Percentiles rank a stretch among this genome's conserved stretches.
Conservation (phyloP, 1,140 invertebrate genomes). For the Hyles euphorbiae region DNA sequence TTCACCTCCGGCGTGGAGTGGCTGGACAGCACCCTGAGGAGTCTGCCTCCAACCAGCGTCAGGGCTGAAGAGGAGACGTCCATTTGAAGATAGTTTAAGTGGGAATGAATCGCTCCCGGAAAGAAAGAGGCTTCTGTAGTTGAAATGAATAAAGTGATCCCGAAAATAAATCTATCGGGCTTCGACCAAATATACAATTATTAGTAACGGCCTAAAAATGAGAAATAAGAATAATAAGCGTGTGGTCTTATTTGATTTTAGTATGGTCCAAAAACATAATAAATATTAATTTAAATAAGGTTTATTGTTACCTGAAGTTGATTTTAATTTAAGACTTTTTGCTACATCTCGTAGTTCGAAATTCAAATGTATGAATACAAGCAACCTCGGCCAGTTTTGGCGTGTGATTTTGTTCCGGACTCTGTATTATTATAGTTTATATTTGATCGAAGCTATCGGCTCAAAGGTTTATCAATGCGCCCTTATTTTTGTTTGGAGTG, state of each 20-base stretch:
- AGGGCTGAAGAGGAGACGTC: constrained; percentile 11
- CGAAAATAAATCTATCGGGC: neutral
- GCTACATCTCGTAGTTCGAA: too few species aligned
- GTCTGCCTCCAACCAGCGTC: constrained; percentile 17
- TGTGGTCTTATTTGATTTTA: too few species aligned
- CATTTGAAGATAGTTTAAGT: neutral
- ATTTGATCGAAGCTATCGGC: neutral
- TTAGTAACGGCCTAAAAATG: neutral
- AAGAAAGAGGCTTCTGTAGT: too few species aligned
- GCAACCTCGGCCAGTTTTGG: too few species aligned
- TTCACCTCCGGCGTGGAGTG: constrained; percentile 20
- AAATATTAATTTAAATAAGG: too few species aligned
- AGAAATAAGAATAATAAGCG: constrained; percentile 60
- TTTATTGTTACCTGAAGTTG: too few species aligned
- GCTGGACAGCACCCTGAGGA: constrained; percentile 26
- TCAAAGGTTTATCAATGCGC: neutral
- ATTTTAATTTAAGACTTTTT: too few species aligned
- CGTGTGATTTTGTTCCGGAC: too few species aligned
- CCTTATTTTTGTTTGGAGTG: too few species aligned
- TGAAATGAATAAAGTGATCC: neutral
- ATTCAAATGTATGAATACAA: too few species aligned
- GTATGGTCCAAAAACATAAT: too few species aligned
- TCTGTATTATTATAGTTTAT: constrained; percentile 71
- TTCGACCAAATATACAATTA: neutral
- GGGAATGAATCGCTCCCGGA: constrained; percentile 64